These are phyloP conservation scores for Ichneumoninae sp. DNA, from an alignment of 2,888 invertebrate genomes.

Conservation along the genomic window DNA sequence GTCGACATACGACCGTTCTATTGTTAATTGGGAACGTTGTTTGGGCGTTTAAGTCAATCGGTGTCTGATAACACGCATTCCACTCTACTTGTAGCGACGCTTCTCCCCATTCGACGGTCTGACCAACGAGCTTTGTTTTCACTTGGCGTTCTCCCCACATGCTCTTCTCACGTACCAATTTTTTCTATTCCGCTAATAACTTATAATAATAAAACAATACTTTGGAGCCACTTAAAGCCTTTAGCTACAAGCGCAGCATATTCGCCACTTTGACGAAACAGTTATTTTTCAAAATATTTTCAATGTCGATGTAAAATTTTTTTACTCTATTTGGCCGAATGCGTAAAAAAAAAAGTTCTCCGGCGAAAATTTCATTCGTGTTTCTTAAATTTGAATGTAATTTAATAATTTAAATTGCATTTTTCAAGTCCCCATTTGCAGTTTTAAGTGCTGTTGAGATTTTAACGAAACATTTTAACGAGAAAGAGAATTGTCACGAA, in stretches of 20 bases:
- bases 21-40: constrained; percentile 7
- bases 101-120: neutral
- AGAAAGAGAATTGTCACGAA: neutral
- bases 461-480: too few relatives aligned
- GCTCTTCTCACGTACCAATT: neutral
- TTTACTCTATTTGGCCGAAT: too few relatives aligned
- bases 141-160: neutral
- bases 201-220: neutral
- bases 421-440: too few relatives aligned
- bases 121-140: constrained; percentile 20
- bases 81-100: constrained; percentile 8
- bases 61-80: constrained; percentile 20
- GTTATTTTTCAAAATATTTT: neutral
- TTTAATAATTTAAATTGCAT: too few relatives aligned
- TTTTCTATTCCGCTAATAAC: neutral
- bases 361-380: too few relatives aligned
- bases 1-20: neutral
- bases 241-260: too few relatives aligned
- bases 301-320: too few relatives aligned
- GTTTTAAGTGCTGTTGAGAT: too few relatives aligned
- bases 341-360: too few relatives aligned
- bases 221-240: too few relatives aligned
- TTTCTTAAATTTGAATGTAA: too few relatives aligned
- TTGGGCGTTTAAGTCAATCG: constrained; percentile 20
- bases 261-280: too few relatives aligned